A percentile compares a stretch with the other conserved stretches of the same genome.
These are phyloP conservation scores for Hydrozoanthus gracilis DNA, from an alignment of 92 coral and sea anemone genomes.

Conservation along the genomic window DNA sequence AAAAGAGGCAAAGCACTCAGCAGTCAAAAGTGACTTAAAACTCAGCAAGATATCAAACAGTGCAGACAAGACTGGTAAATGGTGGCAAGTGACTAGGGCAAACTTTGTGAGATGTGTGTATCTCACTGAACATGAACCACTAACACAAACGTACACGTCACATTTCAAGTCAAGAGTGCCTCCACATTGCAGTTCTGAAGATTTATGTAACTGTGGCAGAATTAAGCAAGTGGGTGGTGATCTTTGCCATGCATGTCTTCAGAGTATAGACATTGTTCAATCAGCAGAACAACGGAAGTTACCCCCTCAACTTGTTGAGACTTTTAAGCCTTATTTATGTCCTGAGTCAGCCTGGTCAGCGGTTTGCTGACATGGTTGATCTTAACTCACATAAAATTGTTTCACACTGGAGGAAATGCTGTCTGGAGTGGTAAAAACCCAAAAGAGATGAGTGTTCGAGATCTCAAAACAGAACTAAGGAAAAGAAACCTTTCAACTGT, in stretches of 20 bases:
- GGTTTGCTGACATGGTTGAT: constrained; percentile 52
- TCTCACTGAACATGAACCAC: constrained; percentile 48
- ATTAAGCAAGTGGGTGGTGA: neutral
- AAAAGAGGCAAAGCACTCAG: constrained; percentile 60
- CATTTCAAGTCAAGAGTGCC: neutral
- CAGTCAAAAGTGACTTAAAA: constrained; percentile 28
- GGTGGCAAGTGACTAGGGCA: constrained; percentile 62
- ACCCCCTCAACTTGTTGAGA: constrained; percentile 20
- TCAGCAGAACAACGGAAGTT: constrained; percentile 49
- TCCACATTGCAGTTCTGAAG: neutral
- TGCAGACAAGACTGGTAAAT: constrained; percentile 43
- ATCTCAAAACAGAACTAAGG: constrained; percentile 57
- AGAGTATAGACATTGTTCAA: constrained; percentile 32
- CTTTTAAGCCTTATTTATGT: constrained; percentile 51
- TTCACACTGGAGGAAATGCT: constrained; percentile 27
- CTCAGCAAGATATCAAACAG: constrained; percentile 6
- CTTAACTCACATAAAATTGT: constrained; percentile 41
- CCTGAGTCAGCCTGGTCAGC: constrained; percentile 32
- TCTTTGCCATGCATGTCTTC: neutral
- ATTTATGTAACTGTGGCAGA: neutral
- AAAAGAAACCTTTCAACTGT: constrained; percentile 52
- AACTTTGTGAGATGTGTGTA: constrained; percentile 56
- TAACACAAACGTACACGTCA: neutral
- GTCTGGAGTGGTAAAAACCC: constrained; percentile 56
- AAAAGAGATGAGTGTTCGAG: constrained; percentile 54